phyloP scores from a whole-genome alignment of 2,797 vertebrate species.

The Yasuhikotakia modesta region DNA sequence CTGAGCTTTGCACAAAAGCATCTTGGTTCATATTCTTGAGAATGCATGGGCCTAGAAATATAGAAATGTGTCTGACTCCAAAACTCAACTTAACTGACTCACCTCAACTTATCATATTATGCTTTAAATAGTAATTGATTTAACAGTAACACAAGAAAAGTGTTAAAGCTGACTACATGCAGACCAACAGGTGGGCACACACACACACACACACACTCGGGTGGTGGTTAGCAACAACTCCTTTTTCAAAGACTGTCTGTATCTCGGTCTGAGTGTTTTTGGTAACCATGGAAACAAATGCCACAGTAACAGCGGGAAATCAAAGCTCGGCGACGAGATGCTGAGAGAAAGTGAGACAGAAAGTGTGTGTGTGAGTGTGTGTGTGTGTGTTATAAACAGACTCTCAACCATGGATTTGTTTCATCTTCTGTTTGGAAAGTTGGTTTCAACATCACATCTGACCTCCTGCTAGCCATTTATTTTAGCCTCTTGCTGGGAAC shows the following conservation, averaged over 20 bases:
- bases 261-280: constrained; percentile 42
- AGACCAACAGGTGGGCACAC: no score
- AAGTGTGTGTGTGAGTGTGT: neutral
- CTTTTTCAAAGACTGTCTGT: constrained; percentile 33
- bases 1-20: no score
- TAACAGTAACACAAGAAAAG: no score
- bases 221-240: constrained; percentile 26
- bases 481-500: neutral
- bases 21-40: no score
- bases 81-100: no score
- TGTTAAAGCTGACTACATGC: no score
- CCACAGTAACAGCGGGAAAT: constrained; percentile 47
- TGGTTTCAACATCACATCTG: constrained; percentile 1
- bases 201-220: no score
- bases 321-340: constrained; percentile 33
- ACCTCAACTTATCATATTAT: no score
- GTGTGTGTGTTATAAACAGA: constrained; percentile 29
- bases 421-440: constrained; percentile 24
- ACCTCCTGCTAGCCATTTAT: constrained; percentile 6
- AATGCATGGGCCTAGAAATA: no score
- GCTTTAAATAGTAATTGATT: no score
- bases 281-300: constrained; percentile 47
- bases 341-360: constrained; percentile 36
- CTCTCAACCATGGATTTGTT: constrained; percentile 34
- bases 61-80: no score